Evolutionary conservation across 2,888 invertebrate species (phyloP).

Genomic region (Scaptomyza polygonia): DNA sequence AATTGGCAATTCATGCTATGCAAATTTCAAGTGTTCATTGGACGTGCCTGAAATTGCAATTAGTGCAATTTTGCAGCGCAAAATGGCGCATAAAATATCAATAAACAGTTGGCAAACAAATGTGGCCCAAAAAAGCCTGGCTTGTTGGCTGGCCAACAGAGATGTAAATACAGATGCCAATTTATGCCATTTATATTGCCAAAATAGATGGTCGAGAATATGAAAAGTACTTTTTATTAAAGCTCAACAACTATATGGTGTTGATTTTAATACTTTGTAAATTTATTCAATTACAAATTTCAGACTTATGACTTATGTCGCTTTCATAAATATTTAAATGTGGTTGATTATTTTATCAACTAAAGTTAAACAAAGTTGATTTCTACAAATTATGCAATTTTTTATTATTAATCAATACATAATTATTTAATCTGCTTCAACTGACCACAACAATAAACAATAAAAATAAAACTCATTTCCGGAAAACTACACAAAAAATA

Average conservation of each 20-base stretch:
- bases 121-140: constrained; percentile 13
- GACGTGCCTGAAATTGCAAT: constrained; percentile 76
- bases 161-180: constrained; percentile 37
- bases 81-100: constrained; percentile 75
- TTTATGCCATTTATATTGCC: constrained; percentile 29
- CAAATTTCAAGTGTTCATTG: constrained; percentile 61
- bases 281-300: constrained; percentile 1
- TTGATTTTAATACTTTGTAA: too few relatives aligned
- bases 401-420: constrained; percentile 14
- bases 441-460: constrained; percentile 2
- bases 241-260: not conserved
- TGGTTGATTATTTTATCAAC: not conserved
- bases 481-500: not conserved
- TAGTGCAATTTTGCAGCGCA: constrained; percentile 60
- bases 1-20: constrained; percentile 71
- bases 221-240: constrained; percentile 1
- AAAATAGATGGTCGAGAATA: not conserved
- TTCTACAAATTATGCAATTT: too few relatives aligned
- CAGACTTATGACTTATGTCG: not conserved
- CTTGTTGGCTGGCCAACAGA: constrained; percentile 30
- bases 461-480: constrained; percentile 1
- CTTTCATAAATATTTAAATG: not conserved
- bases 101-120: constrained; percentile 68
- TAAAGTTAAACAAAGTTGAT: not conserved
- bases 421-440: constrained; percentile 6